Evolutionary conservation across 2,113 vertebrate species (phyloP), one percentile per base, ranked within the genome.

Genomic region (Malurus melanocephalus): DNA sequence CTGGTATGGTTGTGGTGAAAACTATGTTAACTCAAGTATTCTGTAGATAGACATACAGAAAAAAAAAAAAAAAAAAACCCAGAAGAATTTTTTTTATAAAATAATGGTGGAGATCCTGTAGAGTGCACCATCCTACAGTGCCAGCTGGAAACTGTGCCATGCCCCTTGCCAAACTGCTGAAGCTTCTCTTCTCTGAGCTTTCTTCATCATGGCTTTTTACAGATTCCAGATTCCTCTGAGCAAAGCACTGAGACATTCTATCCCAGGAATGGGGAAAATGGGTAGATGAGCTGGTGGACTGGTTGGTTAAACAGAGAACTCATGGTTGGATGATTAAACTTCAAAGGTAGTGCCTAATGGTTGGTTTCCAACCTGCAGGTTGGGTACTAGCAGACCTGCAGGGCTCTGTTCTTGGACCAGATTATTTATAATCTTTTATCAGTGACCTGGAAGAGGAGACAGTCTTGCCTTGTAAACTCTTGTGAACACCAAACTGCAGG

Each of bases 91-190:
- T 42, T 45, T 71, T 62, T 57, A 91, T 85, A 82, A 90, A 72
- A 35, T 92, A 90, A 62, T 69, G 64, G 74, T 90, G 43, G 75
- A 82, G 55, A 43, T 90, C 52, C 53, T 84, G 77, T 86, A 81
- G 65, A 60, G 81, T 75, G 53, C 73, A 51, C 56, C 38, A 43
- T 68, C 40, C 23, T 59, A 38, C 49, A 57, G 45, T 80, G 83
- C 80, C 77, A 88, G 65, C 73, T 90, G 88, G 88, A 86, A 94
- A 33, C 33, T 65, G 19, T 57, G 73, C 69, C 0, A 0, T 81
- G 74, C 66, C 32, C 18, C 42, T 64, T 93, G 76, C 69, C 87
- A 79, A 65, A 61, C 22, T 78, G 45, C 74, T 90, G 80, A 90
- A 84, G 66, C 62, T 72, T 90, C 42, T 14, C 20, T 72, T 87